These are phyloP conservation scores for Harmothoe impar DNA, from an alignment of 2,888 invertebrate genomes.

Conservation along the genomic window DNA sequence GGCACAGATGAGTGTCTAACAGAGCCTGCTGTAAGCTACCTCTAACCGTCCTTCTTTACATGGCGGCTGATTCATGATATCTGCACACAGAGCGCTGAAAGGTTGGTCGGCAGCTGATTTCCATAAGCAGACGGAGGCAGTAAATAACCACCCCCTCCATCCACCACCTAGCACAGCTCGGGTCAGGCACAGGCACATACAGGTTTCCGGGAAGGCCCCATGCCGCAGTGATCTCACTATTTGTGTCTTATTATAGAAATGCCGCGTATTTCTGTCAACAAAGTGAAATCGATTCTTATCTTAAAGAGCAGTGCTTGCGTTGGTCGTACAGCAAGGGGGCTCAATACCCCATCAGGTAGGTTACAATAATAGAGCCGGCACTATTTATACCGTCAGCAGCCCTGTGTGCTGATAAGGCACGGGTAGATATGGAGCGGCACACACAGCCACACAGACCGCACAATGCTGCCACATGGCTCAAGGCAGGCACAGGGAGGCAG, in stretches of 20 bases:
- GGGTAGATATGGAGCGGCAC: too few relatives aligned
- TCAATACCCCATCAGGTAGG: conserved; percentile 1
- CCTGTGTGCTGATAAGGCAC: too few relatives aligned
- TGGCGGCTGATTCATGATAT: conserved; percentile 27
- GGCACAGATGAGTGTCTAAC: not conserved
- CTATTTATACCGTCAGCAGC: too few relatives aligned
- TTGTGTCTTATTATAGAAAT: conserved; percentile 33
- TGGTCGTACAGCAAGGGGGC: not conserved
- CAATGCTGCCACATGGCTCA: too few relatives aligned
- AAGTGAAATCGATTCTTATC: not conserved
- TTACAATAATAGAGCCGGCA: not conserved
- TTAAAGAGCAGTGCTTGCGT: conserved; percentile 29
- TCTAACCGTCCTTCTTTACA: not conserved
- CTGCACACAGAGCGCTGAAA: not conserved
- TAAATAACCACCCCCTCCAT: conserved; percentile 19
- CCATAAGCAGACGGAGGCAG: conserved; percentile 4
- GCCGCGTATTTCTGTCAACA: conserved; percentile 19
- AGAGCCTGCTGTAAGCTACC: too few relatives aligned
- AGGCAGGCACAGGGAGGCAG: too few relatives aligned
- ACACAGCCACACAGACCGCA: too few relatives aligned
- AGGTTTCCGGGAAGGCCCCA: not conserved
- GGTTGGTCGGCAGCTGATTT: not conserved
- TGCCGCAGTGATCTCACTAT: conserved; percentile 16
- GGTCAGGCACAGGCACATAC: not conserved
- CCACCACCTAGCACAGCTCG: not conserved